A percentile compares a stretch with the other conserved stretches of the same genome.
Conservation (phyloP, 2,797 vertebrate species). For the Lophotriccus pileatus region DNA sequence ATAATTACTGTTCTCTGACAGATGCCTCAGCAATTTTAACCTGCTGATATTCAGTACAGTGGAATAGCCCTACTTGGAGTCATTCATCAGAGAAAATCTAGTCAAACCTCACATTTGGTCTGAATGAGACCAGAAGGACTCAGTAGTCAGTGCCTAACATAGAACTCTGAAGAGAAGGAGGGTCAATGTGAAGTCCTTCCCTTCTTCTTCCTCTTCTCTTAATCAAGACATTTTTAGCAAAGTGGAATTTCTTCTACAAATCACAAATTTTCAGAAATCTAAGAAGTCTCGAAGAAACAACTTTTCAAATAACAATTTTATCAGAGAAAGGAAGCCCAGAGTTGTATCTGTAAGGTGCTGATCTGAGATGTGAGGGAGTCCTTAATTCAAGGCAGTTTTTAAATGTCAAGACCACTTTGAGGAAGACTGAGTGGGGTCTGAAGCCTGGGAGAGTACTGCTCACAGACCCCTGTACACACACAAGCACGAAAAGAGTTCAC, state of each 20-base stretch:
- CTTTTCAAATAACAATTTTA: neutral
- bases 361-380: neutral
- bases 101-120: neutral
- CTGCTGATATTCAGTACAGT: neutral
- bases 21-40: constrained; percentile 24
- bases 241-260: neutral
- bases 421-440: neutral
- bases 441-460: rapidly evolving
- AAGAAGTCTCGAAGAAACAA: neutral
- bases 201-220: neutral
- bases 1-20: neutral
- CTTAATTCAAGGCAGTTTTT: neutral
- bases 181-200: neutral
- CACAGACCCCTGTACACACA: neutral
- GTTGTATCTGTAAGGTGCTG: neutral
- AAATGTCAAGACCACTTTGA: neutral
- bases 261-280: neutral
- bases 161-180: neutral
- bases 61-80: neutral
- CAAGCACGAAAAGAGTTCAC: neutral
- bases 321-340: neutral
- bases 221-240: neutral
- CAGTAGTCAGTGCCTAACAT: neutral
- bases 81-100: neutral
- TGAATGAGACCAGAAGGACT: neutral